These are phyloP conservation scores for Camptogramma bilineatum DNA, from an alignment of 2,888 invertebrate species.

Conservation along the genomic window DNA sequence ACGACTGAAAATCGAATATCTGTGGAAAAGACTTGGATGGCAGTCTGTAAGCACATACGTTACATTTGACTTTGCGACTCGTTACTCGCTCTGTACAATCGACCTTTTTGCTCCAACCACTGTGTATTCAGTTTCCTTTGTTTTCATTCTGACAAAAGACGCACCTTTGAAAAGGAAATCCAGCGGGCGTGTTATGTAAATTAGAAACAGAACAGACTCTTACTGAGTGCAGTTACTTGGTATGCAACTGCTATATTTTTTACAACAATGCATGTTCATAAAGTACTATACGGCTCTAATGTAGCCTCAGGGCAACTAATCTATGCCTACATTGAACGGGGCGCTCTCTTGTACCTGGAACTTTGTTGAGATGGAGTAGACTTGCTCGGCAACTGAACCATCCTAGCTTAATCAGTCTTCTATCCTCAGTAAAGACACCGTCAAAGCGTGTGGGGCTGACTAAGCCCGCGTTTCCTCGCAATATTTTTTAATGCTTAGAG, in stretches of 20 bases:
- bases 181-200: slow-evolving; percentile 72
- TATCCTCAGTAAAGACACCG: too few species aligned
- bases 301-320: too few species aligned
- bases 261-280: neutral
- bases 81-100: slow-evolving; percentile 56
- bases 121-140: slow-evolving; percentile 64
- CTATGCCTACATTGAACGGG: too few species aligned
- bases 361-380: too few species aligned
- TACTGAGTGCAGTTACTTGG: slow-evolving; percentile 38
- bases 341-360: too few species aligned
- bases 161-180: slow-evolving; percentile 73
- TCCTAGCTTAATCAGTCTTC: too few species aligned
- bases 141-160: slow-evolving; percentile 72
- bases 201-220: slow-evolving; percentile 64
- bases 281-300: too few species aligned
- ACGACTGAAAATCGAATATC: slow-evolving; percentile 21
- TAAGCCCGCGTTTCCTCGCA: too few species aligned
- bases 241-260: slow-evolving; percentile 37
- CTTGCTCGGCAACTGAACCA: too few species aligned
- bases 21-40: slow-evolving; percentile 20
- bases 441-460: too few species aligned
- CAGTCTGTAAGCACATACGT: slow-evolving; percentile 33
- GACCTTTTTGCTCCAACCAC: slow-evolving; percentile 57
- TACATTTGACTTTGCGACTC: slow-evolving; percentile 54
- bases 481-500: too few species aligned